These are phyloP conservation scores for Drosophila mulleri DNA, from an alignment of 2,888 invertebrate species.

Conservation along the genomic window DNA sequence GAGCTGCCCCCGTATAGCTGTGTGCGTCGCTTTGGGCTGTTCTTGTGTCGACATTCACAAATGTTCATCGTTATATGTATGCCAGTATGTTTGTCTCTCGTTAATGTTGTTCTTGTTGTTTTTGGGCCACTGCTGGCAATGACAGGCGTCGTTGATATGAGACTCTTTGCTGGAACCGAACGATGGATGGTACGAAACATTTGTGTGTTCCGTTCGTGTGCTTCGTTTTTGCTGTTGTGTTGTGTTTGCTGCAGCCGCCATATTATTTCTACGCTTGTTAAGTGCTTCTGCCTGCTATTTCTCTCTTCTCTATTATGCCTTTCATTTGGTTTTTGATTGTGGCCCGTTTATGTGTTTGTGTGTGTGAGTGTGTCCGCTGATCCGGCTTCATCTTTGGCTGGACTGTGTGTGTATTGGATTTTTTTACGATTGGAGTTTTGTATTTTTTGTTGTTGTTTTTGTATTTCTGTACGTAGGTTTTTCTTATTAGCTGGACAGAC, in stretches of 20 bases:
- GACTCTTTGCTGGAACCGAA: slow-evolving; percentile 39
- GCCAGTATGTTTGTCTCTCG: slow-evolving; percentile 26
- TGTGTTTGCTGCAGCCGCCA: slow-evolving; percentile 58
- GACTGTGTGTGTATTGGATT: slow-evolving; percentile 40
- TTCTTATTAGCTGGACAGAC: slow-evolving; percentile 59
- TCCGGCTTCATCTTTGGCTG: slow-evolving; percentile 58
- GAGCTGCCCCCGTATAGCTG: slow-evolving; percentile 18
- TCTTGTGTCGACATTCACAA: slow-evolving; percentile 45
- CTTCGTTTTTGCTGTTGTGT: slow-evolving; percentile 30
- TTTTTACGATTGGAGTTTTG: slow-evolving; percentile 52
- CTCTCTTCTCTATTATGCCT: slow-evolving; percentile 54
- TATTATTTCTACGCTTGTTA: slow-evolving; percentile 71
- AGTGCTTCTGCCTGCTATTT: slow-evolving; percentile 56
- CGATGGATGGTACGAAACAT: slow-evolving; percentile 40
- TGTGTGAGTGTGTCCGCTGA: slow-evolving; percentile 31
- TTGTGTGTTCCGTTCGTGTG: slow-evolving; percentile 43
- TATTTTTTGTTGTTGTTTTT: slow-evolving; percentile 22
- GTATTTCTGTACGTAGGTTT: slow-evolving; percentile 40
- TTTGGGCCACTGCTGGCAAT: slow-evolving; percentile 43
- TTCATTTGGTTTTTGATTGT: slow-evolving; percentile 57
- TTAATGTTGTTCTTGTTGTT: slow-evolving; percentile 36
- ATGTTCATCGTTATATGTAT: slow-evolving; percentile 42
- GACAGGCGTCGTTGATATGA: slow-evolving; percentile 52
- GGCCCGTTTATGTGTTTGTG: slow-evolving; percentile 18
- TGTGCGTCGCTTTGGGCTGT: slow-evolving; percentile 62